Evolutionary conservation across 1,140 invertebrate genomes (phyloP).

Genomic region (Drosophila tropicalis): DNA sequence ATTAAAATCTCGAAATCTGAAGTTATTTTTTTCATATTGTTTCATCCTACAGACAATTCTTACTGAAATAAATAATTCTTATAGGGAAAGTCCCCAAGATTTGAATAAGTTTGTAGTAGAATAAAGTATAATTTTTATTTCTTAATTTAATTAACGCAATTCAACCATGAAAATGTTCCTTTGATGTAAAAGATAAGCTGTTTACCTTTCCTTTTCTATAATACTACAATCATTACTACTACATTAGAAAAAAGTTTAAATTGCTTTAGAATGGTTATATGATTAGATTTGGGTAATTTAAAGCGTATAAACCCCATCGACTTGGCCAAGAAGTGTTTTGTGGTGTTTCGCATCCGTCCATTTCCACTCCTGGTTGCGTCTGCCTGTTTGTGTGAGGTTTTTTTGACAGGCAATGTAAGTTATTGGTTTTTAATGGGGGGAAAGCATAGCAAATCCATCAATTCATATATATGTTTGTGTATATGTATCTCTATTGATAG

Average conservation of each 20-base stretch:
- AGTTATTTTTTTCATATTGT: no score
- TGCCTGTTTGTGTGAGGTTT: slow-evolving; percentile 32
- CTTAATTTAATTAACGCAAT: no score
- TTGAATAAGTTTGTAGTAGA: no score
- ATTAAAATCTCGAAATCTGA: no score
- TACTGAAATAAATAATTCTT: no score
- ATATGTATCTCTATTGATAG: slow-evolving; percentile 6
- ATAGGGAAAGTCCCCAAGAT: no score
- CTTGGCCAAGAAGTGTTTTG: neutral
- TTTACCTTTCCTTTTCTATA: neutral
- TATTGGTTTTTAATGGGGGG: slow-evolving; percentile 68
- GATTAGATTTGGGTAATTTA: neutral
- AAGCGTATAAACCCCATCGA: slow-evolving; percentile 1
- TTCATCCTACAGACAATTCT: no score
- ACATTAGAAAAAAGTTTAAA: no score
- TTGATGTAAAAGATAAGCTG: no score
- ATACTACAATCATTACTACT: no score
- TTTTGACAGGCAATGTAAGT: slow-evolving; percentile 65
- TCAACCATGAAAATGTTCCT: no score
- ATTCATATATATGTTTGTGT: neutral
- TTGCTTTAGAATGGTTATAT: neutral
- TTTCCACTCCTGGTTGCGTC: neutral
- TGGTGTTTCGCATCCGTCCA: neutral
- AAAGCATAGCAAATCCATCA: slow-evolving; percentile 23
- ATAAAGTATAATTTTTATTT: no score